Conservation (phyloP, 2,113 vertebrate species). For the Urocolius indicus region DNA sequence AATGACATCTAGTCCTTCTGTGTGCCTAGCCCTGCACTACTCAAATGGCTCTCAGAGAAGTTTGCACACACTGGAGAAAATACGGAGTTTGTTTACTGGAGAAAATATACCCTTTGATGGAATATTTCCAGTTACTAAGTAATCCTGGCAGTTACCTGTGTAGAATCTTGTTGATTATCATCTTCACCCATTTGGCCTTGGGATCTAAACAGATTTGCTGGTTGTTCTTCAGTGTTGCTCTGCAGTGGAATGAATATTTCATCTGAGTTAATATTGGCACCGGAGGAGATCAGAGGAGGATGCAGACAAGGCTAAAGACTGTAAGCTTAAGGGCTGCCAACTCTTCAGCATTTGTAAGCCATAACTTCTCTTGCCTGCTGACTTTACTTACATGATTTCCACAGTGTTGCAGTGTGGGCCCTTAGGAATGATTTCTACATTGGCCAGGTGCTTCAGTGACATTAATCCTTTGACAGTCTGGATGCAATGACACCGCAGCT, state of each 20-base stretch:
- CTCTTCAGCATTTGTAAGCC: neutral
- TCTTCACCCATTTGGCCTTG: conserved; percentile 19
- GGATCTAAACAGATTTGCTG: neutral
- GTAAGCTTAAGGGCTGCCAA: neutral
- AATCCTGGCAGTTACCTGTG: neutral
- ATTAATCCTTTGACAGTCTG: neutral
- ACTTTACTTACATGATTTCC: conserved; percentile 23
- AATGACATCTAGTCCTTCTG: neutral
- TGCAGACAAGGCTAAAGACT: neutral
- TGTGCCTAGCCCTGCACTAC: neutral
- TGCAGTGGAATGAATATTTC: neutral
- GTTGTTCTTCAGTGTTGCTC: neutral
- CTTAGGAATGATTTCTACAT: neutral
- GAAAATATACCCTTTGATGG: neutral
- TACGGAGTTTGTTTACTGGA: neutral
- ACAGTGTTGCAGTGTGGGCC: neutral
- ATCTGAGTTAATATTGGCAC: neutral
- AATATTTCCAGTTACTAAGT: neutral
- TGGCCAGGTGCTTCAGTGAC: neutral
- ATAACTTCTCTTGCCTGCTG: neutral
- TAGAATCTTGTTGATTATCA: neutral
- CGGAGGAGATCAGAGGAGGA: neutral
- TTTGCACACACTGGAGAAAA: no score
- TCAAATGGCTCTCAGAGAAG: neutral
- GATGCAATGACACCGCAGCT: conserved; percentile 25